Evolutionary conservation across 2,797 vertebrate species (phyloP), one percentile per base, ranked within the genome.

Genomic region (Halcyon chelicuti): DNA sequence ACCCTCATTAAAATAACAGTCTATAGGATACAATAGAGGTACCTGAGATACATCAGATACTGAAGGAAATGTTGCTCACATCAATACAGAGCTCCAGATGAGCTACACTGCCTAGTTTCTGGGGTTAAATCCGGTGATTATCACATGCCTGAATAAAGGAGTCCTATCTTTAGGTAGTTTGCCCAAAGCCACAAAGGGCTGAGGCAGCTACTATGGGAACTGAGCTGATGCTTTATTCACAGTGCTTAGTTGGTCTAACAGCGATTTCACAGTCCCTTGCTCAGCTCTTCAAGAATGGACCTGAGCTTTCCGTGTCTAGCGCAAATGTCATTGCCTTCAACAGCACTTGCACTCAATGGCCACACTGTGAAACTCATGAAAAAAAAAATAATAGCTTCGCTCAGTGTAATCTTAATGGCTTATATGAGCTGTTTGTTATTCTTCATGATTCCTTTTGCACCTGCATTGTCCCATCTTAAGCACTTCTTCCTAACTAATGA

Each of bases 271-370:
- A 62, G 29, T 86, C 20, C 17, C n/a, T 74, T 77, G 44, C 20
- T 87, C 33, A 73, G 37, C 22, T 82, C 12, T 37, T 33, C 8
- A 5, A 85, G 37, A 66, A 52, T 5, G 6, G 65, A 71, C 21
- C 39, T 44, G 35, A 82, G 21, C 7, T 87, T 93, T 55, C 55
- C 35, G 26, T 6, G 16, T 49, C 26, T n/a, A 6, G 15, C 44
- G 21, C 14, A 82, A 46, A 51, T 10, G 11, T 35, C 17, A 60
- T 22, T 2, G 1, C 15, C 40, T 52, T 40, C 31, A 77, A 39
- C 10, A 61, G 31, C 0, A 0, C 7, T 46, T 5, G 0, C 25
- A 61, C 22, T 62, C 47, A 29, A 6, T 19, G 31, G 23, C 14
- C 26, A 37, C 5, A 4, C 5, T 7, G 11, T 9, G 5, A 82